Evolutionary conservation across 2,113 vertebrate genomes (phyloP), one percentile per base, ranked within the genome.

Genomic region (Elaphurus davidianus): DNA sequence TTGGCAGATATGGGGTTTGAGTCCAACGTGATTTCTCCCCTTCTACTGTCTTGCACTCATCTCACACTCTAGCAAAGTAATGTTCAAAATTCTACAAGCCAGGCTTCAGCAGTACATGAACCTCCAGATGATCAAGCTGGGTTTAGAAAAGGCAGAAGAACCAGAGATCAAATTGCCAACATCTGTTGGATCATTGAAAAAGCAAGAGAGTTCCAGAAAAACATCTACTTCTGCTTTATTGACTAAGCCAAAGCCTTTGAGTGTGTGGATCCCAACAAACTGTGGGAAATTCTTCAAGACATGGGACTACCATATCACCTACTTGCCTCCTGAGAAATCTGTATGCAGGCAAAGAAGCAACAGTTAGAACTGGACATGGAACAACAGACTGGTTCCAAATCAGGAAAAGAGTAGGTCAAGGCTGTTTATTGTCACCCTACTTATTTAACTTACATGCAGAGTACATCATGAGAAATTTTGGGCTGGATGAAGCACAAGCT

Each of bases 1-100:
- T 17, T 23, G 19, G 19, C n/a, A 1, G 2, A 0, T 23, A 12
- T 36, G 19, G n/a, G n/a, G 19, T 71, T 71, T 71, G n/a, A 71
- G 17, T 23, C 17, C 64, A 71, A 11, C 1, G 17, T 71, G 64
- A 36, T 36, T 11, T 71, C n/a, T 9, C n/a, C n/a, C n/a, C 19
- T 71, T 71, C 19, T 67, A 67, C 33, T 67, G 2, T 36, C 33
- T 67, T 36, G 64, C 17, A 67, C 19, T 71, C 9, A 36, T 71
- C 19, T 36, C n/a, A 10, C 64, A 71, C 19, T 36, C n/a, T 36
- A 36, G 9, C n/a, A 21, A 71, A 36, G 17, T 23, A 21, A 71
- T 71, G n/a, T 71, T 71, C n/a, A 36, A 71, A 71, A 36, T 71
- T 36, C 4, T 71, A n/a, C 64, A 71, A 71, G 9, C n/a, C 19